These are phyloP conservation scores for Suricata suricatta DNA, from an alignment of 2,113 vertebrate species.

Conservation along the genomic window DNA sequence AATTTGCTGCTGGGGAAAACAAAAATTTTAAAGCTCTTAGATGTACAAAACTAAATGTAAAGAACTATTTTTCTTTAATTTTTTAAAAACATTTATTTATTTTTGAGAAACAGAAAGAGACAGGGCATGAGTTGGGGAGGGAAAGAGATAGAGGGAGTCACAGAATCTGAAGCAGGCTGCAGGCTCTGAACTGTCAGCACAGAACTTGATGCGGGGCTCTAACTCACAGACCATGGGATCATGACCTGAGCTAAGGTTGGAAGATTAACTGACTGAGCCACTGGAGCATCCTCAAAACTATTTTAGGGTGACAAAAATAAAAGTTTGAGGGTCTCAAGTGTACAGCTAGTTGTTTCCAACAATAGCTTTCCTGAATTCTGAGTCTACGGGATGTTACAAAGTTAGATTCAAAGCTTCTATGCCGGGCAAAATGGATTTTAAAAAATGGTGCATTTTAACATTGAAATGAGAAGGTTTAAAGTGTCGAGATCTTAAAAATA, in stretches of 20 bases:
- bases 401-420: not conserved
- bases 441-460: not conserved
- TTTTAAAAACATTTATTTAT: too few species aligned
- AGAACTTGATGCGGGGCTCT: too few species aligned
- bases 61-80: too few species aligned
- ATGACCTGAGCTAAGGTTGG: too few species aligned
- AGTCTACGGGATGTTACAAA: not conserved
- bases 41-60: not conserved
- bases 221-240: too few species aligned
- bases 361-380: not conserved
- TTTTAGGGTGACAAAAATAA: not conserved
- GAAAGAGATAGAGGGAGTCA: too few species aligned
- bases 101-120: too few species aligned
- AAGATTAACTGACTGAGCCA: too few species aligned
- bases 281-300: too few species aligned
- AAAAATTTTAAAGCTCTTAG: not conserved
- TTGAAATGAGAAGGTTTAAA: not conserved
- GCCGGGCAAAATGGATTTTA: not conserved
- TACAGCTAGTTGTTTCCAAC: not conserved
- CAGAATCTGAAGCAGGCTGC: too few species aligned
- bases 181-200: too few species aligned
- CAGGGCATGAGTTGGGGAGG: too few species aligned
- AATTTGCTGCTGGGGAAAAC: not conserved
- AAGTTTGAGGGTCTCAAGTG: not conserved
- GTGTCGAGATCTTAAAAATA: not conserved